Conservation (phyloP, 2,113 vertebrate species). For the Peromyscus leucopus region DNA sequence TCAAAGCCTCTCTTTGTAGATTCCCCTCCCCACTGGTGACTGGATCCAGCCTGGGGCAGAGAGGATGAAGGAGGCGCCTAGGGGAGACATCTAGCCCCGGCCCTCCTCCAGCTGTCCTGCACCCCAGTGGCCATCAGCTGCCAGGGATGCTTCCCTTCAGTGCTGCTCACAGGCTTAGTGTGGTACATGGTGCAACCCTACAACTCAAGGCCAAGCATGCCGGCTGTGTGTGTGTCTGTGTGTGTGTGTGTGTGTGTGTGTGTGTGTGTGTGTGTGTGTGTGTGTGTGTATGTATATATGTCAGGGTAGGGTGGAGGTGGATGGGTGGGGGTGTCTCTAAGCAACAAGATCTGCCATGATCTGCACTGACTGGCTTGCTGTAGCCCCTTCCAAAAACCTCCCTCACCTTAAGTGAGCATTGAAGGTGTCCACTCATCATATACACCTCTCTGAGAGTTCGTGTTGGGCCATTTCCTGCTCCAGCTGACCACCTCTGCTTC, state of each 20-base stretch:
- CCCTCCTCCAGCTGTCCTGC: not conserved
- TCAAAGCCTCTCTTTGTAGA: not conserved
- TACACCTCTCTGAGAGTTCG: not conserved
- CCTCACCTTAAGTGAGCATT: not conserved
- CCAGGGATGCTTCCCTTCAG: not conserved
- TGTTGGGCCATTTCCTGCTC: not conserved
- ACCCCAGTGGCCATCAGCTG: not conserved
- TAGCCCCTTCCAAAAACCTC: not conserved
- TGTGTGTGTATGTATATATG: not conserved
- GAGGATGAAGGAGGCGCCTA: accelerated
- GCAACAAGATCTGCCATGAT: no score
- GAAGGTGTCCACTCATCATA: no score
- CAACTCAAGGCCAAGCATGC: not conserved
- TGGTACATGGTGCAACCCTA: accelerated
- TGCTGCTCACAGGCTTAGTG: accelerated
- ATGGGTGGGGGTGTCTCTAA: not conserved
- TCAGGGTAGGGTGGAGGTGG: not conserved
- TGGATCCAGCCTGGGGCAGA: not conserved
- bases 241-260: not conserved
- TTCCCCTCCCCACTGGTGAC: not conserved
- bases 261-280: not conserved
- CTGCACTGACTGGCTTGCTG: no score
- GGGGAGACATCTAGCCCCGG: not conserved
- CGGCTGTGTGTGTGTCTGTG: not conserved
- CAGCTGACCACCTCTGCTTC: accelerated